Evolutionary conservation across 2,888 invertebrate species (phyloP).

Genomic region (Pegoplata infirma): DNA sequence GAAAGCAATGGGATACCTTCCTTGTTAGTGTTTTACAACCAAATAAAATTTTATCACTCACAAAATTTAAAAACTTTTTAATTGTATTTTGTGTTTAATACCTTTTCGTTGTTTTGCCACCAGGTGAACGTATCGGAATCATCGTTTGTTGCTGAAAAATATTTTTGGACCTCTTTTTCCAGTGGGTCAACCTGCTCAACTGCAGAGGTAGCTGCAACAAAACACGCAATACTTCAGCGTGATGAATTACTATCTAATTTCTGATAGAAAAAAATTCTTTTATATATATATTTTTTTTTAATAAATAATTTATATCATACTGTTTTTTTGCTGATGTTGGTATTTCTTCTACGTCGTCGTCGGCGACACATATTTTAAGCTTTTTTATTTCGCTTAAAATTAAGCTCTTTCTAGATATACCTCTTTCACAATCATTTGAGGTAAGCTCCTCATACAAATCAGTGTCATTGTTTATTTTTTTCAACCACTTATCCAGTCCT

Average conservation of each 20-base stretch:
- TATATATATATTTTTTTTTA: neutral
- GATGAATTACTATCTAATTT: neutral
- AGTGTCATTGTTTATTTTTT: neutral
- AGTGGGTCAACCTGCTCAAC: neutral
- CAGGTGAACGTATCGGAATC: neutral
- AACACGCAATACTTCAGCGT: neutral
- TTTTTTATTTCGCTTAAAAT: neutral
- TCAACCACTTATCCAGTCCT: neutral
- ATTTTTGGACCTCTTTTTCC: neutral
- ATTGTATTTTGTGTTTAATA: no score
- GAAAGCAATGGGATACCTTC: no score
- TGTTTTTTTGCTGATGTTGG: neutral
- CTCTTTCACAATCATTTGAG: neutral
- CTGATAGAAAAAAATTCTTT: neutral
- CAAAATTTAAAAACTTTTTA: no score
- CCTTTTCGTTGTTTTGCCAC: slow-evolving; percentile 21
- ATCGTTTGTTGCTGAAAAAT: neutral
- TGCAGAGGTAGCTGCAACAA: neutral
- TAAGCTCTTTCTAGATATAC: neutral
- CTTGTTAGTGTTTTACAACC: no score
- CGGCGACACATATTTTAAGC: neutral
- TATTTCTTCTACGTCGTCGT: neutral
- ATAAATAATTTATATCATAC: neutral
- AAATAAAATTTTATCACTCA: no score
- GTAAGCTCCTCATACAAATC: neutral